A percentile compares a stretch with the other conserved stretches of the same genome.
These are phyloP conservation scores for Cettia cetti DNA, from an alignment of 2,113 vertebrate species.

Conservation along the genomic window DNA sequence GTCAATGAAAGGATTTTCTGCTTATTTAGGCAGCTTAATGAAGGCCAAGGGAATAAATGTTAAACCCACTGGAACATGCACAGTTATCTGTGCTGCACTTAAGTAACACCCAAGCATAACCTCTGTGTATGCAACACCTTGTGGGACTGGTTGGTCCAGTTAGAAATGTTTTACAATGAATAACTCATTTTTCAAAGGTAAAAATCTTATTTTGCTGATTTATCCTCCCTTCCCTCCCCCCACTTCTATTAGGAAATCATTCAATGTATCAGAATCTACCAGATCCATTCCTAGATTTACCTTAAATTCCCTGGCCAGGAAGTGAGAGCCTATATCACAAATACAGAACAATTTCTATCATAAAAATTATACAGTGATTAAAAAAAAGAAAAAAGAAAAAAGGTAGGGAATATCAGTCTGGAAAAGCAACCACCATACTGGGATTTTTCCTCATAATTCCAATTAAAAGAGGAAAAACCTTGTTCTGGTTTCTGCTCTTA, in stretches of 20 bases:
- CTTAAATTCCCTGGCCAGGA: background rate
- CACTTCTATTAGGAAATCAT: background rate
- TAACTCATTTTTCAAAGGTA: background rate
- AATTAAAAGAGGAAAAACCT: background rate
- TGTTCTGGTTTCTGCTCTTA: background rate
- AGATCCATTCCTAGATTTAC: background rate
- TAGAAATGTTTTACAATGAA: background rate
- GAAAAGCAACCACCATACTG: background rate
- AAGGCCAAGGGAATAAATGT: background rate
- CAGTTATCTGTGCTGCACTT: background rate
- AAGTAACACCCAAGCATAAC: background rate
- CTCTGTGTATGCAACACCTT: background rate
- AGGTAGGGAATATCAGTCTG: background rate
- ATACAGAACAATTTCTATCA: background rate
- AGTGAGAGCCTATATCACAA: background rate
- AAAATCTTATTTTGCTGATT: background rate
- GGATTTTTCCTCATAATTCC: background rate
- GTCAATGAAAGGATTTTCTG: background rate
- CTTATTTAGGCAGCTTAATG: background rate
- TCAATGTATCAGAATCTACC: background rate
- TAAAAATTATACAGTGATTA: background rate
- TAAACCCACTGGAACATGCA: background rate
- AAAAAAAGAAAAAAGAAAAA: background rate
- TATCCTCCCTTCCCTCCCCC: rapidly evolving
- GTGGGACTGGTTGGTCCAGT: background rate